phyloP scores from a whole-genome alignment of 2,113 vertebrate genomes.

The Neogobius melanostomus region DNA sequence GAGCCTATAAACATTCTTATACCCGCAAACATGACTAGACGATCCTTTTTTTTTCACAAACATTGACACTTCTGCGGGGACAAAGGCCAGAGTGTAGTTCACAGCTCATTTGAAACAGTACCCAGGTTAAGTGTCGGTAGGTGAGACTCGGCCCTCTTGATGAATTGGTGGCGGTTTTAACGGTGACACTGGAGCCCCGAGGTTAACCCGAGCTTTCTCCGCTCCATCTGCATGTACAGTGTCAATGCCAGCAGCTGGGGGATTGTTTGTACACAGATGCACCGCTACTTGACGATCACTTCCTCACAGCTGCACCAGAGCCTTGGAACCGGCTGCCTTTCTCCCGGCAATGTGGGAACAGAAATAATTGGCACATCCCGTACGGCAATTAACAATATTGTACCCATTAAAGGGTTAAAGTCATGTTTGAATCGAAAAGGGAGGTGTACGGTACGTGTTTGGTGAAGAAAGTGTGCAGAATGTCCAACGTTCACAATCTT shows the following conservation, averaged over 20 bases:
- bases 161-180: conserved; percentile 40
- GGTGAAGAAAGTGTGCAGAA: conserved; percentile 19
- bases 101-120: conserved; percentile 58
- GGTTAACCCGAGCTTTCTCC: conserved; percentile 62
- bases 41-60: conserved; percentile 28
- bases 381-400: conserved; percentile 70
- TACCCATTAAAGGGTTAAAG: background rate
- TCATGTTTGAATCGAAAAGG: conserved; percentile 25
- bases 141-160: conserved; percentile 51
- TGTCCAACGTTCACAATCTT: background rate
- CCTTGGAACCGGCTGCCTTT: conserved; percentile 33
- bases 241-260: conserved; percentile 76
- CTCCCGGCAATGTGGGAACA: conserved; percentile 71
- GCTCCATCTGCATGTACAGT: conserved; percentile 58
- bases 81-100: conserved; percentile 13
- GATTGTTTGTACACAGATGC: conserved; percentile 81
- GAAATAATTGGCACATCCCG: conserved; percentile 76
- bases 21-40: background rate
- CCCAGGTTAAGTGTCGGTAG: conserved; percentile 40
- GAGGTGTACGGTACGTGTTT: background rate
- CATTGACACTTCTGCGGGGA: conserved; percentile 14
- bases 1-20: no score
- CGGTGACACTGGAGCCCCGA: conserved; percentile 37
- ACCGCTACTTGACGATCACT: conserved; percentile 74
- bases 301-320: conserved; percentile 74